Evolutionary conservation across 2,888 invertebrate species (phyloP), one percentile per base, ranked within the genome.

Genomic region (Hipparchia semele): DNA sequence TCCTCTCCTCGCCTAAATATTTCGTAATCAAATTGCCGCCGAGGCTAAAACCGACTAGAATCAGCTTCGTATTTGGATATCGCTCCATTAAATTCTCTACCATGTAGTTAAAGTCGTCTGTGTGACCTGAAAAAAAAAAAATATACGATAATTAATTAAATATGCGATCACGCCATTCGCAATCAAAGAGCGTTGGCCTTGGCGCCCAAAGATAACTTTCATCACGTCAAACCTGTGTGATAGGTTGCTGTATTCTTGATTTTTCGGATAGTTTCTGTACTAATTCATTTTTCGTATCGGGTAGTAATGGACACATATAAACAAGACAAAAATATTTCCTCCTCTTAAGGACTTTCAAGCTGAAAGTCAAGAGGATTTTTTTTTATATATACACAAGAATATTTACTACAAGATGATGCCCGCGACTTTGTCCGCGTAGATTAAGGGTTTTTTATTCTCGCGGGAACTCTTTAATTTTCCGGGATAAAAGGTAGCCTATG

Each of bases 11-110:
- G 56, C 98, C 98, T 86, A 99, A 94, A 87, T 98, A 99, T 89
- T 98, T 98, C n/a, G 98, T 96, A 61, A 99, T 96, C 77, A 99
- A 94, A 92, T 99, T 99, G 45, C 98, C 99, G 62, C 99, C 99
- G 87, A 99, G 95, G 90, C 98, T 98, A 90, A 98, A 99, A 69
- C 99, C 99, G 74, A 98, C 96, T 79, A 97, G 96, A 76, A 99
- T 95, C 74, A 98, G 94, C 86, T 96, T 96, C 59, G 97, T 96
- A 78, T 95, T 94, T 3, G 97, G 96, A 89, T 97, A 97, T 80
- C 96, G 95, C 78, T 96, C 95, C 77, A 95, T 84, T 75, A 98
- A 90, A 86, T 96, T 96, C 74, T 95, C 95, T 68, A 99, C 90
- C 98, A 99, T 98, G 77, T 95, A 96, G 80, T 96, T 95, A 88